Base-by-base conservation (phyloP, 2,888 invertebrate species). In the Macropis europaea region DNA sequence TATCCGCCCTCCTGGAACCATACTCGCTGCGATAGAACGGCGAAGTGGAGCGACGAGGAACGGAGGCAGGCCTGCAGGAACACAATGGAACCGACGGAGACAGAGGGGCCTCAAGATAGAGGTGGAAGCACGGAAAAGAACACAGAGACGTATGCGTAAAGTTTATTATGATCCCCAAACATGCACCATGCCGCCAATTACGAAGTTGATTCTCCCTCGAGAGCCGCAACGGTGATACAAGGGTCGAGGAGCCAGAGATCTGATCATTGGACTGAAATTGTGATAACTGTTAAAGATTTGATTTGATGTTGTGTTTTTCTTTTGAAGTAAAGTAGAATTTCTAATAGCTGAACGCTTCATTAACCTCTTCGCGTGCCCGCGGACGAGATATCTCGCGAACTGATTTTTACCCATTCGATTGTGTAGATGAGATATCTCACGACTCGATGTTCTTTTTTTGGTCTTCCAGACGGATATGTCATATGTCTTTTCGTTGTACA, bases 1-100 rank as follows among this genome's bases (percentile, higher is more conserved):
- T 70, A 74, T 70, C 43, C 64, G 56, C 53, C 57, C 40, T 19
- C 11, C 24, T 54, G 22, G 52, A 56, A 53, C 43, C 38, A 38
- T 19, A 53, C 22, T 43, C 40, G 43, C 45, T 47, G 63, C 36
- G 42, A 40, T 19, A 22, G 53, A 15, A 45, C 34, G 54, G 36
- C n/a, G 11, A 24, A 13, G 19, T 5, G 40, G 13, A 17, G 34
- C 17, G 17, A 13, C 13, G 17, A 0, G n/a, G 17, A 7, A 30
- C 28, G 47, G 13, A 9, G 28, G 11, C 24, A n/a, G n/a, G n/a
- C n/a, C n/a, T n/a, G n/a, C n/a, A n/a, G n/a, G n/a, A n/a, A n/a
- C n/a, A 9, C 28, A 11, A 1, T 6, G 47, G 17, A 15, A 9
- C 19, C 19, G 22, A 28, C 19, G n/a, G 36, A 38, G 47, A 47